Percentiles rank a stretch among this genome's conserved stretches.
Conservation (phyloP, 2,113 vertebrate species). For the Cettia cetti region DNA sequence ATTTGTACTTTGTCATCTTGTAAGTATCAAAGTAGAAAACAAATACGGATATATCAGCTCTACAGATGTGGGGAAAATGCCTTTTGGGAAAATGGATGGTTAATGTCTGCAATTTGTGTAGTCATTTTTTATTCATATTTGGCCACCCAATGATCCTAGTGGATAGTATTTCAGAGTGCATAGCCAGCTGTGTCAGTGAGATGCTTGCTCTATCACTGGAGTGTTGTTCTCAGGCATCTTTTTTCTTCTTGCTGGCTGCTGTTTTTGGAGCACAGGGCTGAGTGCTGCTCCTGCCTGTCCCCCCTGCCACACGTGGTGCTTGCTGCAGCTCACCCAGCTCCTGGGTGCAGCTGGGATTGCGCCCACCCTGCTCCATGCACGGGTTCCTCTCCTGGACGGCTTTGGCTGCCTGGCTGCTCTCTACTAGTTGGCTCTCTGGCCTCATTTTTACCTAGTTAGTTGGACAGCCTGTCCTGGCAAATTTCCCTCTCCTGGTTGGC, state of each 20-base stretch:
- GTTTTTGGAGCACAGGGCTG: not conserved
- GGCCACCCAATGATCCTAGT: not conserved
- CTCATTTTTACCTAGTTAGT: not conserved
- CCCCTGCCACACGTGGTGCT: rapidly evolving
- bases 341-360: not conserved
- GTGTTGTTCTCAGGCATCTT: not conserved
- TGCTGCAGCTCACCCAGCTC: not conserved
- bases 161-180: not conserved
- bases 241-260: not conserved
- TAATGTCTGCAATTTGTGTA: not conserved
- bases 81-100: not conserved
- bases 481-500: not conserved
- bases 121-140: not conserved
- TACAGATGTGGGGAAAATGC: not conserved
- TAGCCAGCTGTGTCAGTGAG: not conserved
- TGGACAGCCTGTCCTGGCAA: not conserved
- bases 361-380: rapidly evolving
- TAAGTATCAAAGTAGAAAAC: not conserved
- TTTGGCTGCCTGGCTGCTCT: not conserved
- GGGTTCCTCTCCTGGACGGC: not conserved
- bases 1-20: not conserved
- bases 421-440: not conserved
- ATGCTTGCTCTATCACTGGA: not conserved
- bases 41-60: not conserved
- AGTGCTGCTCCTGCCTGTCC: rapidly evolving